Conservation (phyloP, 2,888 invertebrate species). For the Allygus modestus region DNA sequence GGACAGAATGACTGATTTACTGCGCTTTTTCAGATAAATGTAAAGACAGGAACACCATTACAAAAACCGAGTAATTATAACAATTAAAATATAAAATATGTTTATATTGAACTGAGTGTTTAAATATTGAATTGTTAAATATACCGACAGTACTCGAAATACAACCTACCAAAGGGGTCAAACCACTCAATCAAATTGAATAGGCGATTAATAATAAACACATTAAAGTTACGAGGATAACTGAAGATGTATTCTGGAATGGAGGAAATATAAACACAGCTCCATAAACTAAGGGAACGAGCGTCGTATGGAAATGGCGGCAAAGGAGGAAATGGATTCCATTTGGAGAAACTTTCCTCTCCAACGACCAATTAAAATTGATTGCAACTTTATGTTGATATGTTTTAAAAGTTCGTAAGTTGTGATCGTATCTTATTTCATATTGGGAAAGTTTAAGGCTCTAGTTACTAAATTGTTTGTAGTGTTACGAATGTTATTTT, state of each 20-base stretch:
- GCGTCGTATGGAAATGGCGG: conserved; percentile 42
- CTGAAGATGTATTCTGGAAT: conserved; percentile 23
- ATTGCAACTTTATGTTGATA: conserved; percentile 50
- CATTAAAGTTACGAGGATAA: not conserved
- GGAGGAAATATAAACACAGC: conserved; percentile 45
- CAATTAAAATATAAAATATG: too few relatives aligned
- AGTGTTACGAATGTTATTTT: too few relatives aligned
- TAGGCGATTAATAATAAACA: not conserved
- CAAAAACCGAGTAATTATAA: too few relatives aligned
- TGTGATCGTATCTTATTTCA: not conserved
- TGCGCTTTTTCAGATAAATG: too few relatives aligned
- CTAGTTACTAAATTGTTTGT: too few relatives aligned
- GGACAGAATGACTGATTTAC: too few relatives aligned
- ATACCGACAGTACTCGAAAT: too few relatives aligned
- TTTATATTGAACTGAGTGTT: too few relatives aligned
- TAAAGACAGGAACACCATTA: too few relatives aligned
- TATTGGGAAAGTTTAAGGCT: too few relatives aligned
- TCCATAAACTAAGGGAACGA: conserved; percentile 30
- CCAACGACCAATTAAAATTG: conserved; percentile 52
- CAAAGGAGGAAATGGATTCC: conserved; percentile 52
- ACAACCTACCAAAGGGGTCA: too few relatives aligned
- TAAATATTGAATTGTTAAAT: too few relatives aligned
- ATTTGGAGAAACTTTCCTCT: conserved; percentile 36
- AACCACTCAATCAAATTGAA: not conserved
- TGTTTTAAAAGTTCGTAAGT: conserved; percentile 15